Evolutionary conservation across 2,888 invertebrate genomes (phyloP).

Genomic region (Ypsolopha scabrella): DNA sequence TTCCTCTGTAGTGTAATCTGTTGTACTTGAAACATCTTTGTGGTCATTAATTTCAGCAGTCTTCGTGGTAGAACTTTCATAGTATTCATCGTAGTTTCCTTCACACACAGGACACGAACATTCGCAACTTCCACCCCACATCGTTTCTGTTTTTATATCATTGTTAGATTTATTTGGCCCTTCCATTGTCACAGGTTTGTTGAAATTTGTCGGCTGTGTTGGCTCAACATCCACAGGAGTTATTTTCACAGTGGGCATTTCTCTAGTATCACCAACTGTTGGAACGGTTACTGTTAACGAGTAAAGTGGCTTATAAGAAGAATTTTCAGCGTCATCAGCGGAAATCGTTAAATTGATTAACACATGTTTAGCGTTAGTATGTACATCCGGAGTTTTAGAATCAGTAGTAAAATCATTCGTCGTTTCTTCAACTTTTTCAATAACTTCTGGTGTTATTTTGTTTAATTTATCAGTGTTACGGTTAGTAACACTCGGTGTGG

Average conservation of each 20-base stretch:
- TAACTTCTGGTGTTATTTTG: conserved; percentile 19
- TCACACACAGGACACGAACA: conserved; percentile 80
- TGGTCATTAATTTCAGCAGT: conserved; percentile 6
- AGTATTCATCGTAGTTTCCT: conserved; percentile 43
- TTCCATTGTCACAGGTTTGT: conserved; percentile 52
- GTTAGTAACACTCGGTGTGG: conserved; percentile 29
- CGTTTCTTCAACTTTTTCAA: conserved; percentile 16
- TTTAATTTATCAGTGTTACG: conserved; percentile 18
- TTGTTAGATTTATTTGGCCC: conserved; percentile 10
- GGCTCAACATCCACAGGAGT: conserved; percentile 56
- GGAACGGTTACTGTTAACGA: conserved; percentile 86
- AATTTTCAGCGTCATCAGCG: conserved; percentile 68
- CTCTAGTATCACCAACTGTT: conserved; percentile 61
- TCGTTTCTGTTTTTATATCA: conserved; percentile 21
- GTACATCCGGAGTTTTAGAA: conserved; percentile 36
- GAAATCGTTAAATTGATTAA: conserved; percentile 87
- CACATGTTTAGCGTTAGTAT: conserved; percentile 71
- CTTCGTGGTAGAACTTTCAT: conserved; percentile 26
- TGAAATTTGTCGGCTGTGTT: conserved; percentile 49
- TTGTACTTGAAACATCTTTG: conserved; percentile 8
- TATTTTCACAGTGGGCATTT: conserved; percentile 68
- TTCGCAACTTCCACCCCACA: conserved; percentile 77
- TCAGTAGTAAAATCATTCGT: conserved; percentile 34
- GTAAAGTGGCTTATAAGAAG: conserved; percentile 75
- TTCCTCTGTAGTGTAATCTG: conserved; percentile 10